Evolutionary conservation across 2,797 vertebrate species (phyloP), one percentile per base, ranked within the genome.

Genomic region (Leuciscus waleckii): DNA sequence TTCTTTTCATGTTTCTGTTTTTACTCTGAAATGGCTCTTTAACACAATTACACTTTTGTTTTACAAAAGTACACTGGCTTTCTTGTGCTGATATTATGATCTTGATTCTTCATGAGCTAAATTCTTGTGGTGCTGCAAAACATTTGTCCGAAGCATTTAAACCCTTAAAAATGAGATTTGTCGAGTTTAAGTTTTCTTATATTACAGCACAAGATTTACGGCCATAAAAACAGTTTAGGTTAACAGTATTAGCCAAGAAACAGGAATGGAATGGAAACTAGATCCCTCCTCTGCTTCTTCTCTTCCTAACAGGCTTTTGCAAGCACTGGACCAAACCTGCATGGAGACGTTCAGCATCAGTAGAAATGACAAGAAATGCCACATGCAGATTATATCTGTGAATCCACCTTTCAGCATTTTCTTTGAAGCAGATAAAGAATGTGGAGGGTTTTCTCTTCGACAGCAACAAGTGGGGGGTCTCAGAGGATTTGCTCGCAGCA

Each of bases 391-490:
- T 63, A 49, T 69, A 77, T 78, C 82, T 82, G 29, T 71, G 35
- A 69, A 35, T 85, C 37, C 37, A 41, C 29, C 65, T 46, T 84
- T 79, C 75, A 85, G 68, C 71, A 61, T 77, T 74, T 79, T 39
- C 63, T 65, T 63, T 65, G 58, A 41, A 79, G 79, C 63, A 68
- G 51, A 39, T 29, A 61, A 71, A 43, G 35, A 82, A 82, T 58
- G 68, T 32, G 69, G 11, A 39, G 51, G 37, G 51, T 26, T 71
- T 56, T 82, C 39, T 74, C 26, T 82, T 69, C 4, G 1, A 43
- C 23, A 51, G 67, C 65, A 81, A 67, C 77, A 79, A 79, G 77
- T 79, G 17, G 81, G 81, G 81, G 68, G 69, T 82, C 69, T 43
- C 17, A 0, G 46, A 69, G 35, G 65, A 81, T 74, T 63, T 74